Evolutionary conservation across 2,888 invertebrate species (phyloP).

Genomic region (Parnassius mnemosyne): DNA sequence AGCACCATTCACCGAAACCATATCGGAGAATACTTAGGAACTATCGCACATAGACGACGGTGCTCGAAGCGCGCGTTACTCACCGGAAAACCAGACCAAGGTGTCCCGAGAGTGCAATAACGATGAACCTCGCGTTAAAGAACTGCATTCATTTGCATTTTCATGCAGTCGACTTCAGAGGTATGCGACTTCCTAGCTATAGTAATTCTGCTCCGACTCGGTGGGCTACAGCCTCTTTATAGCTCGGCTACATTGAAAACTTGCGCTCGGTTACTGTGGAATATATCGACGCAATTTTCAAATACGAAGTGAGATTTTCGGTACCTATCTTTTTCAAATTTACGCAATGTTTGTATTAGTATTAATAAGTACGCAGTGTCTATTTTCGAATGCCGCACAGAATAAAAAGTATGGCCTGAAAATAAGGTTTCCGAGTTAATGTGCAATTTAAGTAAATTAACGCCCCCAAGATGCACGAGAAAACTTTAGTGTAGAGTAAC

Average conservation of each 20-base stretch:
- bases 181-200: not conserved
- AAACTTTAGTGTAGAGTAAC: too few species aligned
- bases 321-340: too few species aligned
- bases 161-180: conserved; percentile 35
- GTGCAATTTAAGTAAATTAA: too few species aligned
- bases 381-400: too few species aligned
- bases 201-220: not conserved
- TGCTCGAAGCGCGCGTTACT: conserved; percentile 6
- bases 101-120: conserved; percentile 52
- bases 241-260: not conserved
- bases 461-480: too few species aligned
- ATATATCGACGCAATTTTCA: too few species aligned
- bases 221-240: not conserved
- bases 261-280: not conserved
- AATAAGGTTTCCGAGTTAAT: too few species aligned
- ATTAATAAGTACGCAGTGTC: too few species aligned
- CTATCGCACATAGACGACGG: conserved; percentile 3
- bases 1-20: not conserved
- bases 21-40: not conserved
- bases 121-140: conserved; percentile 51
- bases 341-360: too few species aligned
- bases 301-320: too few species aligned
- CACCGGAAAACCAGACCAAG: conserved; percentile 31
- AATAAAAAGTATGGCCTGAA: too few species aligned
- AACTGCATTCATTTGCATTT: conserved; percentile 63